These are phyloP conservation scores for Diarsia mendica DNA, from an alignment of 2,888 invertebrate species.

Conservation along the genomic window DNA sequence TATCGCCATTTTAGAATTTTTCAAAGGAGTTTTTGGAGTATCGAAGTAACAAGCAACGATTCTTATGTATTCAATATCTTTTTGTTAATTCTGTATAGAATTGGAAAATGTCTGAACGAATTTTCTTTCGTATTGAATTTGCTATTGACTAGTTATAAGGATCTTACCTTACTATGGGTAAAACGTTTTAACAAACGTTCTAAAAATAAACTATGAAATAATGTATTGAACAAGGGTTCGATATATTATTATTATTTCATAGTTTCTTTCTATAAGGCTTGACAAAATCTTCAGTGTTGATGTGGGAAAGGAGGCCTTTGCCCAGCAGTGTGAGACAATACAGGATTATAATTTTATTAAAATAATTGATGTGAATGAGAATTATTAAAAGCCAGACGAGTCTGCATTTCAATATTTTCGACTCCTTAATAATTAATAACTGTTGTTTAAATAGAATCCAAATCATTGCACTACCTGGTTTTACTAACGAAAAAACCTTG, in stretches of 20 bases:
- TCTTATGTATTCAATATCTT: slow-evolving; percentile 50
- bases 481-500: not conserved
- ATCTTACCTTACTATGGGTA: too few relatives aligned
- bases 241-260: not conserved
- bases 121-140: slow-evolving; percentile 6
- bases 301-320: too few relatives aligned
- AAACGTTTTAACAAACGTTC: not conserved
- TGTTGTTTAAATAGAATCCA: not conserved
- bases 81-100: slow-evolving; percentile 42
- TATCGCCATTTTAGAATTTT: slow-evolving; percentile 59
- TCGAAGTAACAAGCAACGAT: slow-evolving; percentile 54
- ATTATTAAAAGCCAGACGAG: not conserved
- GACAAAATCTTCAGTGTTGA: not conserved
- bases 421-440: not conserved
- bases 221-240: too few relatives aligned
- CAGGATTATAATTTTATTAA: too few relatives aligned
- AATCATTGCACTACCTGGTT: not conserved
- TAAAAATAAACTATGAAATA: too few relatives aligned
- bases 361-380: not conserved
- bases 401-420: not conserved
- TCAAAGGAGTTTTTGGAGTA: slow-evolving; percentile 51
- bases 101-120: slow-evolving; percentile 38
- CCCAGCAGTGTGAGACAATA: too few relatives aligned
- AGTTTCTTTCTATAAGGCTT: not conserved
- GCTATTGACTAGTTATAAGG: too few relatives aligned